A percentile compares a stretch with the other conserved stretches of the same genome.
These are phyloP conservation scores for Metopolophium dirhodum DNA, from an alignment of 1,140 invertebrate genomes.

Conservation along the genomic window DNA sequence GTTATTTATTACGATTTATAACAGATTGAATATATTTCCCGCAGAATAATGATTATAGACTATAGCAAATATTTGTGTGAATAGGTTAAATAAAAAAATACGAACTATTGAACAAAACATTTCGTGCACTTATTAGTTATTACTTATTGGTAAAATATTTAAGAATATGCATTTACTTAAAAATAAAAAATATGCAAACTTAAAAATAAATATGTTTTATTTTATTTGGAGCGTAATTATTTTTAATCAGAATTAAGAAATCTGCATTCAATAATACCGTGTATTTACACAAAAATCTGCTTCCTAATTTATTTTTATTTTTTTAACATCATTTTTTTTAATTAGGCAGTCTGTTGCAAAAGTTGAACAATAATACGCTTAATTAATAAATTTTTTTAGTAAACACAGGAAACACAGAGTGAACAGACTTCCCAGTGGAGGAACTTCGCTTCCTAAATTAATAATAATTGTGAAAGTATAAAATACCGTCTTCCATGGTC, in stretches of 20 bases:
- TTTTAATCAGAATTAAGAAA: slow-evolving; percentile 45
- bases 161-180: neutral
- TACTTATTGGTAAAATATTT: neutral
- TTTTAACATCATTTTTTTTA: too few species aligned
- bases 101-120: neutral
- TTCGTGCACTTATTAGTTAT: too few species aligned
- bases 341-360: too few species aligned
- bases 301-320: too few species aligned
- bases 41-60: neutral
- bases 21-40: neutral
- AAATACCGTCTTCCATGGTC: slow-evolving; percentile 81
- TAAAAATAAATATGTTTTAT: neutral
- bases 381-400: too few species aligned
- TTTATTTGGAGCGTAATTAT: neutral
- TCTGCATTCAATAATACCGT: neutral
- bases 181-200: neutral
- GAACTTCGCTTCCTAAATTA: neutral
- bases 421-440: too few species aligned
- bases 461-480: neutral
- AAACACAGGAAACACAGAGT: too few species aligned
- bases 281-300: neutral
- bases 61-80: neutral
- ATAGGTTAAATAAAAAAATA: neutral
- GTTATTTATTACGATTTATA: neutral
- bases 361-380: too few species aligned